Base-by-base conservation (phyloP, 2,113 vertebrate species). In the Cephalopholis sonnerati region DNA sequence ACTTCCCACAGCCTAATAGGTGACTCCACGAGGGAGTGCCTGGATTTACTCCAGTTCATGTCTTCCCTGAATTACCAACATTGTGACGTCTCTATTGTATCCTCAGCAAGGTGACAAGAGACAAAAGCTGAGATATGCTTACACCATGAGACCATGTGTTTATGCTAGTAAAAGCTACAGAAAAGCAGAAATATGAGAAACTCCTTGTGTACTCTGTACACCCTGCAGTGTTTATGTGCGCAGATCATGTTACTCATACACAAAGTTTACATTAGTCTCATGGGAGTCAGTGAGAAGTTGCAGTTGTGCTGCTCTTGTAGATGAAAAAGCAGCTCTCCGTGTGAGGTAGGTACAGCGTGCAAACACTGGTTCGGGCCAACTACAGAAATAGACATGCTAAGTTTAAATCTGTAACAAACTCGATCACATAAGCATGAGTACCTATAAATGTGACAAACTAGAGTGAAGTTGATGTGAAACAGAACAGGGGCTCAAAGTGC, bases 361-460 rank as follows among this genome's bases (percentile, higher is more conserved):
- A 64, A 69, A 81, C 32, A 50, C 25, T 8, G 64, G 58, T 77
- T 62, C 18, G 18, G 77, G 61, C 39, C 77, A 80, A 12, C 27
- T 44, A 79, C 83, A 79, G 41, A 91, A 91, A 90, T 85, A 92
- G 78, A 87, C 57, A 44, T 39, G 78, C 83, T 72, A 76, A 74
- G 29, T 87, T 89, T 79, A 88, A 62, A 64, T 74, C 55, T 61
- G 61, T 78, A 55, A 66, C 54, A 77, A 68, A 77, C 16, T 66
- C 50, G 69, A 82, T 55, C 59, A 50, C 29, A 58, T 71, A 71
- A 74, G 51, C 74, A 72, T 4, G 8, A 82, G 62, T 5, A 44
- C 36, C 22, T 13, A n/a, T 67, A 44, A 77, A 79, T 55, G 36
- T 72, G 58, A 53, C 39, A 80, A 74, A 83, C 32, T 18, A 13